Base-by-base conservation (phyloP, 2,113 vertebrate genomes). In the Murina feae region DNA sequence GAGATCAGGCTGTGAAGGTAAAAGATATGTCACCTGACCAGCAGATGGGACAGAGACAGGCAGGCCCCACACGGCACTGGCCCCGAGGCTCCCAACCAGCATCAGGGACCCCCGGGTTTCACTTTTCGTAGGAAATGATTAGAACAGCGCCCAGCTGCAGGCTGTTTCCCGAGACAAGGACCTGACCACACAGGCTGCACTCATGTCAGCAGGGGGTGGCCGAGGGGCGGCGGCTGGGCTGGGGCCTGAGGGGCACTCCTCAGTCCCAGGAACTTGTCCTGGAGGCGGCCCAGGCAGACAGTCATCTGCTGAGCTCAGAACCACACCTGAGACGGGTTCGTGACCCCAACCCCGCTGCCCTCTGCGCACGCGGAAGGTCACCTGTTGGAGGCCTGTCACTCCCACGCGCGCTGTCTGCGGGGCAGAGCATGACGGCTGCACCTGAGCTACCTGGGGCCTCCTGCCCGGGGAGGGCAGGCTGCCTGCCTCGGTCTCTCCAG, bases 1-100 rank as follows among this genome's bases (percentile, higher is more conserved):
- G 3, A 99, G 98, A 63, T 99, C 99, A 0, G 99, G 99, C 99
- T 99, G 95, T 4, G 53, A 91, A 49, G 58, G 0, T 91, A 72
- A 81, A 42, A 91, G 49, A 71, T 13, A 28, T 3, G n/a, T 60
- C 18, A 58, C 68, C 35, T 35, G 4, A 37, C 20, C 39, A 5
- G 49, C 4, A 28, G 14, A 3, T 0, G 0, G 14, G 37, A 32
- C n/a, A 32, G 14, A 55, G 63, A 7, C 7, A 1, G 32, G 37
- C 37, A 66, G 28, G 17, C 9, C 44, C 20, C 10, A n/a, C 68
- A 39, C 44, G 10, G 44, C 21, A 23, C 53, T 55, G 72, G 2
- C 7, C 42, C 18, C 3, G 5, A 51, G 55, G 71, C 51, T 75
- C 25, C 25, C 0, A 8, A 13, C 10, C 0, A 10, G 42, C 8